Conservation (phyloP, 1,140 invertebrate species). For the Pantala flavescens region DNA sequence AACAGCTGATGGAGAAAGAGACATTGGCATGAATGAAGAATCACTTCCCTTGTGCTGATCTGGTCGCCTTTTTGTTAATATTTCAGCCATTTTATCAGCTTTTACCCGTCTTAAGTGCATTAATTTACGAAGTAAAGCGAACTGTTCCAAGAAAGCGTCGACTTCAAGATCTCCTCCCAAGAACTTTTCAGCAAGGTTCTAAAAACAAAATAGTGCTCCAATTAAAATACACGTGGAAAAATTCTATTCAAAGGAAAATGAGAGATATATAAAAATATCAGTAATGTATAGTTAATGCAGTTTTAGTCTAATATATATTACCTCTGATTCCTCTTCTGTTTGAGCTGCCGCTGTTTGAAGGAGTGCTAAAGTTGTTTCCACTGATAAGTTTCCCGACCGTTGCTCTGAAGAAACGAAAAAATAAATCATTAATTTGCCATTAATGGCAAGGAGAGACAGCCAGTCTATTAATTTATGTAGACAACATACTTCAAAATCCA, state of each 20-base stretch:
- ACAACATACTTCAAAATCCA: too few relatives aligned
- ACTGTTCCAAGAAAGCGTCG: constrained; percentile 69
- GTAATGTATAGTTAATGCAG: too few relatives aligned
- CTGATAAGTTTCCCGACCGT: constrained; percentile 55
- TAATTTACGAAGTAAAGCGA: constrained; percentile 55
- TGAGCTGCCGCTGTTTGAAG: constrained; percentile 75
- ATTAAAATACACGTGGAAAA: too few relatives aligned
- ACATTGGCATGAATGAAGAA: not conserved
- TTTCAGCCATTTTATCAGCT: constrained; percentile 74
- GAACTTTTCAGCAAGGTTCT: constrained; percentile 60
- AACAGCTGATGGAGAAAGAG: not conserved
- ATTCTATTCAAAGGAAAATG: too few relatives aligned
- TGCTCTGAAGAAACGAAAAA: constrained; percentile 41
- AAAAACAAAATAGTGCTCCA: constrained; percentile 19
- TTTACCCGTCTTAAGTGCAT: constrained; percentile 75
- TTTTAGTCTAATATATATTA: constrained; percentile 24
- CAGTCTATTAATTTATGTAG: too few relatives aligned
- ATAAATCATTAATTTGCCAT: too few relatives aligned
- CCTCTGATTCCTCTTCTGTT: constrained; percentile 80
- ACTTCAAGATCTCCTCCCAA: constrained; percentile 57
- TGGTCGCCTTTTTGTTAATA: constrained; percentile 39
- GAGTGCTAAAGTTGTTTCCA: constrained; percentile 70
- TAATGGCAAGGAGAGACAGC: too few relatives aligned
- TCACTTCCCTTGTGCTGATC: not conserved
- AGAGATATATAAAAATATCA: too few relatives aligned